Evolutionary conservation across 1,140 invertebrate species (phyloP).

Genomic region (Venturia canescens): DNA sequence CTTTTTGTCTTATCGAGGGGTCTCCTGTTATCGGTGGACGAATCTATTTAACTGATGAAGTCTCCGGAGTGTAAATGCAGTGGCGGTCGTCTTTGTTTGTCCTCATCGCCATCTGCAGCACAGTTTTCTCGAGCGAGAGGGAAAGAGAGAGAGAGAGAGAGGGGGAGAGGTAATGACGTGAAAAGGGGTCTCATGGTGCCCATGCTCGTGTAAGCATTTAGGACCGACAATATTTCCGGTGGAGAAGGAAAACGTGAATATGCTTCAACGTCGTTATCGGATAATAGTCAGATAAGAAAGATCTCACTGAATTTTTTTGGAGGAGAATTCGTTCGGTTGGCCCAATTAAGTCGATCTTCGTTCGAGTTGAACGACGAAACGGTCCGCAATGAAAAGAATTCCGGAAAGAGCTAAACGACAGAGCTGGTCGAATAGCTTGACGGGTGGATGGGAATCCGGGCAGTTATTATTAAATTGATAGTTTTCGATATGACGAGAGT

Average conservation of each 20-base stretch:
- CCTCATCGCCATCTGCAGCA: background rate
- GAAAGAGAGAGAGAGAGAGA: background rate
- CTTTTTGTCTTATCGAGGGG: background rate
- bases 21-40: background rate
- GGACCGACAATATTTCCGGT: conserved; percentile 61
- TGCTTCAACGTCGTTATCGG: conserved; percentile 56
- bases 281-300: conserved; percentile 64
- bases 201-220: conserved; percentile 58
- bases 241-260: conserved; percentile 44
- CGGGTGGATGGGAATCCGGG: background rate
- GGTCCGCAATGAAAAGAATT: background rate
- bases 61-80: background rate
- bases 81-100: conserved; percentile 52
- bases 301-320: conserved; percentile 50
- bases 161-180: background rate
- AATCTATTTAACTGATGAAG: conserved; percentile 22
- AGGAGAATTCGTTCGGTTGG: conserved; percentile 56
- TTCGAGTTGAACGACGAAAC: background rate
- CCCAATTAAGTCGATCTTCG: conserved; percentile 62
- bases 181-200: background rate
- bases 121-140: background rate
- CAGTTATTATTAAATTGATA: too few relatives aligned
- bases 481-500: too few relatives aligned
- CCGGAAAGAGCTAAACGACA: background rate
- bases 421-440: background rate